Conservation (phyloP, 2,113 vertebrate genomes). For the Gobio gobio region DNA sequence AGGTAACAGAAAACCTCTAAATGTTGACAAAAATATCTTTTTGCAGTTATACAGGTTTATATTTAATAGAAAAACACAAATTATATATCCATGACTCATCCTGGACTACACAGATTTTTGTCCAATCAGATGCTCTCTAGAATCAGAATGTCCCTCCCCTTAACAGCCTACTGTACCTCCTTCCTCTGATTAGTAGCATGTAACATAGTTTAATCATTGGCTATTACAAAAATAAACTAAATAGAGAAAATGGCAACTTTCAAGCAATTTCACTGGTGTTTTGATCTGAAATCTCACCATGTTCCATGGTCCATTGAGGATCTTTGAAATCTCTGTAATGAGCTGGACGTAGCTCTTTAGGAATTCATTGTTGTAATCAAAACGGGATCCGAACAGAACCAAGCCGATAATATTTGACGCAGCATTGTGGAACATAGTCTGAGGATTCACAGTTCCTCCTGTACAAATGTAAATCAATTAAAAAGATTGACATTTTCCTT, state of each 20-base stretch:
- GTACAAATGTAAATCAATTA: neutral
- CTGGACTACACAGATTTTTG: neutral
- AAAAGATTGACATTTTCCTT: neutral
- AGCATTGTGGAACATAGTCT: conserved; percentile 64
- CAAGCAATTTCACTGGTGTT: neutral
- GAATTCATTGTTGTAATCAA: conserved; percentile 63
- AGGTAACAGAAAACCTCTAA: too few species aligned
- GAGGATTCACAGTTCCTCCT: conserved; percentile 56
- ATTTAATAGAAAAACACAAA: neutral
- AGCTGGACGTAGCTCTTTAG: conserved; percentile 62
- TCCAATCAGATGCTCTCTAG: neutral
- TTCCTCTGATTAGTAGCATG: neutral
- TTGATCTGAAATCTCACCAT: conserved; percentile 52
- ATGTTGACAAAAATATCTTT: neutral
- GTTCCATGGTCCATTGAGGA: conserved; percentile 59
- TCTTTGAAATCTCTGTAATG: conserved; percentile 33
- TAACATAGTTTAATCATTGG: neutral
- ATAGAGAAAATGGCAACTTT: neutral
- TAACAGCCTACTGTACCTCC: neutral
- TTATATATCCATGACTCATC: neutral
- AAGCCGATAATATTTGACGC: conserved; percentile 74
- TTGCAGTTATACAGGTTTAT: neutral
- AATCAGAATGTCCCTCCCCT: neutral
- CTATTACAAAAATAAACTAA: neutral
- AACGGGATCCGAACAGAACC: conserved; percentile 70